phyloP scores from a whole-genome alignment of 35 echinoderm and acorn worm genomes.

The Heliocidaris erythrogramma region DNA sequence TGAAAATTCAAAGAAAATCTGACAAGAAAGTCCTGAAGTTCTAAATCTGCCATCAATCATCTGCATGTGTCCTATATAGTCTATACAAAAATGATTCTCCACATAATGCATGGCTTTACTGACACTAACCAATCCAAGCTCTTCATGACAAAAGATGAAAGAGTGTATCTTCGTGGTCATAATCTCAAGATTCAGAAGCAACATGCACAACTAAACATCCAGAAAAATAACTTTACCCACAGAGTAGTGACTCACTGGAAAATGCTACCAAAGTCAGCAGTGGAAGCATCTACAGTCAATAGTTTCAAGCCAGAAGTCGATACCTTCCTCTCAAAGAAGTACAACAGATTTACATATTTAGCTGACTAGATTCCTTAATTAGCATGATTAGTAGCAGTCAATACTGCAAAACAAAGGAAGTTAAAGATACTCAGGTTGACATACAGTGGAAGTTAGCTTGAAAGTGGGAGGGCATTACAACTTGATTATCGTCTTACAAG shows the following conservation, averaged over 20 bases:
- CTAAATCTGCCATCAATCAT: too few relatives aligned
- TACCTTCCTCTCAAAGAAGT: neutral
- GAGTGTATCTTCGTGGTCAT: neutral
- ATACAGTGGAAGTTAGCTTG: too few relatives aligned
- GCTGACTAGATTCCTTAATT: neutral
- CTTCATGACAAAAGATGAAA: neutral
- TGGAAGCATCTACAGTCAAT: neutral
- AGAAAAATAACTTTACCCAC: neutral
- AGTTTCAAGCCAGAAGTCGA: neutral
- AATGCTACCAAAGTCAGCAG: neutral
- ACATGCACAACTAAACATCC: neutral
- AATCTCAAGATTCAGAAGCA: neutral
- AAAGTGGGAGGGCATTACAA: too few relatives aligned
- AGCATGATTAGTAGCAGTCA: too few relatives aligned
- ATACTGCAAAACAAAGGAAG: too few relatives aligned
- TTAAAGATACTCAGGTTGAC: too few relatives aligned
- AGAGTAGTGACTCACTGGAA: constrained; percentile 13
- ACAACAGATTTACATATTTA: neutral
- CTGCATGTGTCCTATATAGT: too few relatives aligned
- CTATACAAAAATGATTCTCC: too few relatives aligned
- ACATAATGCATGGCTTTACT: neutral
- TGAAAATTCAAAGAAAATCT: too few relatives aligned
- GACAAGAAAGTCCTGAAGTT: too few relatives aligned
- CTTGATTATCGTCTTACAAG: too few relatives aligned
- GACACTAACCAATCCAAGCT: neutral